A percentile compares a stretch with the other conserved stretches of the same genome.
These are phyloP conservation scores for Asteroscopus sphinx DNA, from an alignment of 2,888 invertebrate genomes.

Conservation along the genomic window DNA sequence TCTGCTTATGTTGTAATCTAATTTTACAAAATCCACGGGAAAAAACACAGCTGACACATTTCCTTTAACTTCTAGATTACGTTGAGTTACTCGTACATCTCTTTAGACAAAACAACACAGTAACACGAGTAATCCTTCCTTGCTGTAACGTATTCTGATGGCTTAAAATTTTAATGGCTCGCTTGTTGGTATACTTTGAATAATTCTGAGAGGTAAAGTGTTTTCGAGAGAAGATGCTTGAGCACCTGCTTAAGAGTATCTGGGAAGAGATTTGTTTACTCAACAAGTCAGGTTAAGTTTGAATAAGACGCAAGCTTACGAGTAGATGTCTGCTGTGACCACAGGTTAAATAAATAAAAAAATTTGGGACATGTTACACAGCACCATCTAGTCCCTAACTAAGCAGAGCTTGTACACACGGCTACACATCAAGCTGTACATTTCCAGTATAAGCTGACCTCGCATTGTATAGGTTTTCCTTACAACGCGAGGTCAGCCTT, in stretches of 20 bases:
- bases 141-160: constrained; percentile 26
- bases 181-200: constrained; percentile 42
- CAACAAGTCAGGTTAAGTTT: constrained; percentile 37
- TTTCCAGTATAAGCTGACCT: too few species aligned
- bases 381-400: too few species aligned
- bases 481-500: too few species aligned
- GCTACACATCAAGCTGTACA: too few species aligned
- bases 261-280: constrained; percentile 35
- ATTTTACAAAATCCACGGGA: not conserved
- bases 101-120: constrained; percentile 22
- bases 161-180: constrained; percentile 39
- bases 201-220: constrained; percentile 40
- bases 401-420: too few species aligned
- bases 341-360: too few species aligned
- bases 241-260: constrained; percentile 39
- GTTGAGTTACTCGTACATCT: not conserved
- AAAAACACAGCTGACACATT: constrained; percentile 1
- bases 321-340: not conserved
- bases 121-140: constrained; percentile 37
- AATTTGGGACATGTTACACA: too few species aligned
- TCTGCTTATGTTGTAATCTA: too few species aligned
- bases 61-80: constrained; percentile 21
- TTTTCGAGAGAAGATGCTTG: constrained; percentile 28
- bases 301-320: not conserved
- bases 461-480: too few species aligned